phyloP scores from a whole-genome alignment of 2,888 invertebrate genomes.

The Eudasyphora cyanicolor region DNA sequence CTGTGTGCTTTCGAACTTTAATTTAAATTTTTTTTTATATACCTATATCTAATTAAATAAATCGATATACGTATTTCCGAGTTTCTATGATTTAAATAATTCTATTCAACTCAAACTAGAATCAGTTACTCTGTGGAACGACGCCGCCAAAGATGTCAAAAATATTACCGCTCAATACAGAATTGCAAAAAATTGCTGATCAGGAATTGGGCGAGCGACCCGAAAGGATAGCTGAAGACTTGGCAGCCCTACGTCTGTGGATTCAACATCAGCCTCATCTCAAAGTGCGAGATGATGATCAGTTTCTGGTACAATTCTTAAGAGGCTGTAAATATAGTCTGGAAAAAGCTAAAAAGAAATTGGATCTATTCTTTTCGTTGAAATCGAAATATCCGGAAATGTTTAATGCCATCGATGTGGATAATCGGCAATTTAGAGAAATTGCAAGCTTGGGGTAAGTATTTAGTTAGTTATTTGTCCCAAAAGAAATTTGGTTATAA shows the following conservation, averaged over 20 bases:
- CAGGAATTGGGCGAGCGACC: conserved; percentile 81
- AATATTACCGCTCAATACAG: conserved; percentile 70
- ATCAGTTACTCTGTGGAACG: background rate
- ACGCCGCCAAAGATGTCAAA: conserved; percentile 19
- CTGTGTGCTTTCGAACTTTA: too few species aligned
- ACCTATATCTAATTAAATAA: too few species aligned
- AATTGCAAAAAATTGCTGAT: conserved; percentile 76
- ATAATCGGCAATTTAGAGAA: conserved; percentile 68
- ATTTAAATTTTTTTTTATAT: too few species aligned
- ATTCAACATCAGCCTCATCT: conserved; percentile 81
- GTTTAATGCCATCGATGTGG: conserved; percentile 75
- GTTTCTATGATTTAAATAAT: background rate
- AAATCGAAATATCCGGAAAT: conserved; percentile 82
- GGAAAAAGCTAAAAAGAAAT: conserved; percentile 81
- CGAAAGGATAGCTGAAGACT: conserved; percentile 70
- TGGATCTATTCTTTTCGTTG: conserved; percentile 82
- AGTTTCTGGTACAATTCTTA: conserved; percentile 81
- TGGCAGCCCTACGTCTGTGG: conserved; percentile 80
- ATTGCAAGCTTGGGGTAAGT: conserved; percentile 73
- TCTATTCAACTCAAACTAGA: background rate
- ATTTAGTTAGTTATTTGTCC: too few species aligned
- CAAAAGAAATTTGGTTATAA: too few species aligned
- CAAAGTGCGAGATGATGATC: conserved; percentile 75
- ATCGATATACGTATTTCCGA: background rate
- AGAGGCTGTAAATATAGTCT: conserved; percentile 82